Evolutionary conservation across 2,113 vertebrate species (phyloP).

Genomic region (Chaetops frenatus): DNA sequence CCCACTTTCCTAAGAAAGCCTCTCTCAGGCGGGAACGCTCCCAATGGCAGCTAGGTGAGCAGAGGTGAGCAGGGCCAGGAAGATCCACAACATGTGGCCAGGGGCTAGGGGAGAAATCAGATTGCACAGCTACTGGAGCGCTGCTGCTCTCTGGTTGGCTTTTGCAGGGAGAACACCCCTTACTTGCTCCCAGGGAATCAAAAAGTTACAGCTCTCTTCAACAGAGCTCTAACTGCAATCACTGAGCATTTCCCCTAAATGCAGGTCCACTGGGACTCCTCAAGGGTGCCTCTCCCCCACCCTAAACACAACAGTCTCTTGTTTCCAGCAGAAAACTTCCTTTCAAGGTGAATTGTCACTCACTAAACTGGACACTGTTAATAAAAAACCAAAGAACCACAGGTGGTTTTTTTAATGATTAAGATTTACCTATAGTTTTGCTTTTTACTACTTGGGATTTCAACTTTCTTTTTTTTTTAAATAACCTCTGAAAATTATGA

Average conservation of each 20-base stretch:
- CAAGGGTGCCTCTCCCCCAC: background rate
- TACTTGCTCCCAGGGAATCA: background rate
- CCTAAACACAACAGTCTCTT: background rate
- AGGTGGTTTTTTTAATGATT: background rate
- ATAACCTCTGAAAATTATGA: background rate
- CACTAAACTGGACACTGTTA: background rate
- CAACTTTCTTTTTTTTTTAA: background rate
- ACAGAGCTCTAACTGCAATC: background rate
- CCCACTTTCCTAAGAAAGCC: background rate
- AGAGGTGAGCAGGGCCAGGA: background rate
- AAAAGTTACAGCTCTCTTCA: background rate
- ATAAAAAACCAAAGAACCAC: background rate
- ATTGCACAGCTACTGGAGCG: background rate
- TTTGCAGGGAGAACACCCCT: background rate
- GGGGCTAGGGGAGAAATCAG: background rate
- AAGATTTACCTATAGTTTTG: background rate
- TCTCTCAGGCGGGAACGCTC: rapidly evolving
- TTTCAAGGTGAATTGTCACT: background rate
- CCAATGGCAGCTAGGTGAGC: background rate
- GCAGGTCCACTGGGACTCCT: background rate
- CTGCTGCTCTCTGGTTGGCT: background rate
- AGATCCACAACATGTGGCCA: background rate
- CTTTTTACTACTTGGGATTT: background rate
- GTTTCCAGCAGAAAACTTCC: background rate
- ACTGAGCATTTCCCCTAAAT: background rate